Base-by-base conservation (phyloP, 30 jellyfish, hydroid and myxozoan genomes). In the Pelagia noctiluca region DNA sequence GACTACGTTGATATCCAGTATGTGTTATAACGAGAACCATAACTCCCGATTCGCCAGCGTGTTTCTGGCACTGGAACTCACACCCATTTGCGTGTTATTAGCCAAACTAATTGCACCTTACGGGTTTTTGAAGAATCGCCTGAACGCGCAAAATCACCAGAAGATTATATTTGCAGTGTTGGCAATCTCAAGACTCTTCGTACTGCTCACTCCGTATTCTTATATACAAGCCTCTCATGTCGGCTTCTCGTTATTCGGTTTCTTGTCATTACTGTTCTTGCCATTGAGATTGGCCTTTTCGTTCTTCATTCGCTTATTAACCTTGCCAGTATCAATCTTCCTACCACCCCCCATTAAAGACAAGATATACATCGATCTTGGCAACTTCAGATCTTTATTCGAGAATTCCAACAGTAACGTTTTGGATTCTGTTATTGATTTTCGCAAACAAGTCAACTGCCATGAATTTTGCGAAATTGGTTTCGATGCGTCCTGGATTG, bases 31-130 rank as follows among this genome's bases (percentile, higher is more conserved):
- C 26, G 68, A 52, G 68, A 52, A 30, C 16, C 21, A 52, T 52
- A 52, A 52, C 68, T 3, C 28, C 21, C 68, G 68, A 25, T 52
- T 52, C 21, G 68, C 68, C 16, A 52, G 68, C 21, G 68, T 52
- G 21, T 52, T 52, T 52, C 12, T 52, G 16, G 26, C 68, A 52
- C 26, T 52, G 68, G 68, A 52, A 19, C 16, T 52, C 21, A 25
- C 68, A 52, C 28, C 68, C 12, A 2, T 52, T 3, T 4, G 16
- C 7, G 21, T 52, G 21, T 52, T 52, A 2, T 2, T 52, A 52
- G 2, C 4, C 68, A 52, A 52, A 19, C 16, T 52, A 52, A n/a
- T n/a, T n/a, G n/a, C n/a, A n/a, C n/a, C n/a, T n/a, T n/a, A n/a
- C n/a, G n/a, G n/a, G n/a, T n/a, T n/a, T n/a, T n/a, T n/a, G n/a